These are phyloP conservation scores for Dinomys branickii DNA, from an alignment of 2,113 vertebrate species.

Conservation along the genomic window DNA sequence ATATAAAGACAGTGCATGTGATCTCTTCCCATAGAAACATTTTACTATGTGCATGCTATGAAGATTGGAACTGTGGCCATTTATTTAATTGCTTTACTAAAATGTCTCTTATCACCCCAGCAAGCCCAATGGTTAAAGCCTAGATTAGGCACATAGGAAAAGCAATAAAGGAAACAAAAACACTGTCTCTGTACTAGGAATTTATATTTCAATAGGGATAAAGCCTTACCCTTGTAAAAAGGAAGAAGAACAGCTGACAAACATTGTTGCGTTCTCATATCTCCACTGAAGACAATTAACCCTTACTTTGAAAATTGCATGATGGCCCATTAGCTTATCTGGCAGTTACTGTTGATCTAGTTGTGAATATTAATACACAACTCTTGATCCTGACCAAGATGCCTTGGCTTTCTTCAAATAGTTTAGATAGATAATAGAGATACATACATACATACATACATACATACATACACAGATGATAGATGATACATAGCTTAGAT, in stretches of 20 bases:
- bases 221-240: background rate
- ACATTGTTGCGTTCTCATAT: background rate
- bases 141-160: background rate
- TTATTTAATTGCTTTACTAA: background rate
- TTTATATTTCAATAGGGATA: background rate
- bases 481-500: no score
- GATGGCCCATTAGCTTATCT: background rate
- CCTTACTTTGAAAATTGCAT: background rate
- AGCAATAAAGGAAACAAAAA: background rate
- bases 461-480: background rate
- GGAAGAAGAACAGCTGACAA: background rate
- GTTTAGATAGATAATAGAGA: background rate
- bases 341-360: background rate
- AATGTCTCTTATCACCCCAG: background rate
- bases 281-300: background rate
- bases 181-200: background rate
- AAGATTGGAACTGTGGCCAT: background rate
- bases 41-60: background rate
- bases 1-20: background rate
- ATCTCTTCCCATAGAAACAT: background rate
- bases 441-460: background rate
- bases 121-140: background rate
- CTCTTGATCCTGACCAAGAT: background rate
- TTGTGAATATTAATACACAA: background rate
- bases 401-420: background rate